Evolutionary conservation across 2,113 vertebrate genomes (phyloP), one percentile per base, ranked within the genome.

Genomic region (Trichomycterus rosablanca): DNA sequence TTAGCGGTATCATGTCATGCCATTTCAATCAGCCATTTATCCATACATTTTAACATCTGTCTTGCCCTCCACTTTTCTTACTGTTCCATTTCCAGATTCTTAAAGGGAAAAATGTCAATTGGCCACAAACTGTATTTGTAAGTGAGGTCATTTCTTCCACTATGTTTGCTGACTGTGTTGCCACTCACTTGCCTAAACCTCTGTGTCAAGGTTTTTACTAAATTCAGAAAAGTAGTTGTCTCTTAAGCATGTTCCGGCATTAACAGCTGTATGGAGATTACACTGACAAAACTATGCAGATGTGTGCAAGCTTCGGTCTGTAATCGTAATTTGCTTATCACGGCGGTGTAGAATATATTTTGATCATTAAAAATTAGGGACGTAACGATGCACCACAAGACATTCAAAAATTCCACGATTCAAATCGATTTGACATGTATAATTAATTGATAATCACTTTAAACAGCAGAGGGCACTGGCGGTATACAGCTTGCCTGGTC

Each of bases 11-110:
- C n/a, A n/a, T n/a, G n/a, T n/a, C 51, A 35, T 59, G 14, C 32
- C 26, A 59, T 58, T 39, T 58, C 49, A 24, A 42, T 63, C 30
- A n/a, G n/a, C 26, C 1, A 51, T 10, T 11, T 67, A 44, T 35
- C n/a, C 40, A 11, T 63, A 23, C 43, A 34, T 50, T 50, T 59
- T 68, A 88, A n/a, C n/a, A 86, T 77, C 74, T 78, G 88, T 84
- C 61, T 86, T 86, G 87, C 84, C 74, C 84, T 74, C 87, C 51
- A 14, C 87, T 80, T 91, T 78, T 76, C 82, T 68, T 86, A 86
- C 85, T 81, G 77, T 86, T 69, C n/a, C n/a, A n/a, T n/a, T n/a
- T n/a, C n/a, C 92, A 94, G 93, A 94, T 91, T 93, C 93, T 90
- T 97, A 96, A 94, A 91, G 89, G 90, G 87, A 82, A 78, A 83